Base-by-base conservation (phyloP, 2,113 vertebrate genomes). In the Megaceryle maxima region DNA sequence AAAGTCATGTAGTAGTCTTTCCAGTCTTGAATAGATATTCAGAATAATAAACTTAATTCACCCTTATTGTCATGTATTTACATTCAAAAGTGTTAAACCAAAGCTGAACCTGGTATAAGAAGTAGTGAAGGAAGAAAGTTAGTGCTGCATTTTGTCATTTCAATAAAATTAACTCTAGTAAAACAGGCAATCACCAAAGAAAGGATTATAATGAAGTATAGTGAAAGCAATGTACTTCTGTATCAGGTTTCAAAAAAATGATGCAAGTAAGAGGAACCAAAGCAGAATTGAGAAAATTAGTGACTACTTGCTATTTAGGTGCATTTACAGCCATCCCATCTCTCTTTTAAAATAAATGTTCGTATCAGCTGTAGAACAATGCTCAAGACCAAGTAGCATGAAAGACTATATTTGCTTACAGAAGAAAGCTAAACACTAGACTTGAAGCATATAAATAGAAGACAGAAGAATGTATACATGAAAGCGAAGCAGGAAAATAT, bases 371-470 rank as follows among this genome's bases (percentile, higher is more conserved):
- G 5, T 13, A 60, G 41, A 87, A 56, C 12, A 43, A 9, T 67
- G 9, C 5, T 70, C 33, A 62, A 57, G n/a, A 48, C 29, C 25
- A 28, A 64, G 28, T 31, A 16, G 9, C 11, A 25, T 51, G 17
- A 48, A 37, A 64, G 9, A 43, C 11, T 41, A 2, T n/a, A 6
- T 18, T 63, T 80, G 14, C 33, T 74, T 51, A 37, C 5, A 87
- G 35, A 66, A 60, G 33, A 31, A 81, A 69, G 16, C 6, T 60
- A 26, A 73, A 39, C 15, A 55, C 21, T 46, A 60, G 5, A 83
- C 14, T 15, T 8, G 51, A 76, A 53, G 10, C 2, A 0, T 15
- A 39, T 1, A 18, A 3, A 26, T 25, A 67, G 29, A 57, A 14
- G 4, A 70, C 13, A 26, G 4, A 3, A 51, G 41, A 64, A 20